These are phyloP conservation scores for Dryas iulia DNA, from an alignment of 1,140 invertebrate genomes.

Conservation along the genomic window DNA sequence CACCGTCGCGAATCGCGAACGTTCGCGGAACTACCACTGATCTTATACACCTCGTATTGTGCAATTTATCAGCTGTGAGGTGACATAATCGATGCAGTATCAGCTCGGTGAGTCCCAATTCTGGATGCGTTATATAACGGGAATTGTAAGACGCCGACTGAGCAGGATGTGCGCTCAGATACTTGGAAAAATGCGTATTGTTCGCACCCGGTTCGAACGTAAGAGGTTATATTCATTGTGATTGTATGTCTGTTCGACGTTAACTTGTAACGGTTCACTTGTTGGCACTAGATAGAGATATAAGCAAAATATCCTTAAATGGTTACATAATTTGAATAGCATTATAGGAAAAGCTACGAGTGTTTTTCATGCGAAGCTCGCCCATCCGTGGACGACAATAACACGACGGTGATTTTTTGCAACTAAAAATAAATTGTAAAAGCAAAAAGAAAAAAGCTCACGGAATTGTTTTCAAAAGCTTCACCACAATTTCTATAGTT, in stretches of 20 bases:
- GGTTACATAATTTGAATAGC: conserved; percentile 27
- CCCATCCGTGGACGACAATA: conserved; percentile 37
- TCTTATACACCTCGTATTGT: conserved; percentile 52
- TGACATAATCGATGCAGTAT: conserved; percentile 77
- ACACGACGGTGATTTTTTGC: conserved; percentile 21
- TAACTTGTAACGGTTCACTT: neutral
- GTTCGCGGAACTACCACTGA: conserved; percentile 47
- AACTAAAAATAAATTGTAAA: conserved; percentile 24
- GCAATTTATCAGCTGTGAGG: conserved; percentile 70
- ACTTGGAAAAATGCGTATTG: conserved; percentile 22
- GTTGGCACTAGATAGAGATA: neutral
- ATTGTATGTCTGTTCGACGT: neutral
- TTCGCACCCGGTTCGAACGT: conserved; percentile 13
- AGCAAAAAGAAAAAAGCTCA: conserved; percentile 15
- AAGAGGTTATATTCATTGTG: conserved; percentile 11
- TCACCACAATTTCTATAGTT: conserved; percentile 17
- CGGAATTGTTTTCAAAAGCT: conserved; percentile 26
- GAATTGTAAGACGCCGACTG: conserved; percentile 28
- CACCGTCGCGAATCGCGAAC: conserved; percentile 43
- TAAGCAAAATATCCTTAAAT: conserved; percentile 21
- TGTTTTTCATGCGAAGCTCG: conserved; percentile 40
- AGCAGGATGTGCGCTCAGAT: conserved; percentile 27
- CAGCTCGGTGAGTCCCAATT: conserved; percentile 62
- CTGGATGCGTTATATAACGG: conserved; percentile 73
- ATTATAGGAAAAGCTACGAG: neutral